Evolutionary conservation across 2,113 vertebrate species (phyloP).

Genomic region (Gambusia affinis): DNA sequence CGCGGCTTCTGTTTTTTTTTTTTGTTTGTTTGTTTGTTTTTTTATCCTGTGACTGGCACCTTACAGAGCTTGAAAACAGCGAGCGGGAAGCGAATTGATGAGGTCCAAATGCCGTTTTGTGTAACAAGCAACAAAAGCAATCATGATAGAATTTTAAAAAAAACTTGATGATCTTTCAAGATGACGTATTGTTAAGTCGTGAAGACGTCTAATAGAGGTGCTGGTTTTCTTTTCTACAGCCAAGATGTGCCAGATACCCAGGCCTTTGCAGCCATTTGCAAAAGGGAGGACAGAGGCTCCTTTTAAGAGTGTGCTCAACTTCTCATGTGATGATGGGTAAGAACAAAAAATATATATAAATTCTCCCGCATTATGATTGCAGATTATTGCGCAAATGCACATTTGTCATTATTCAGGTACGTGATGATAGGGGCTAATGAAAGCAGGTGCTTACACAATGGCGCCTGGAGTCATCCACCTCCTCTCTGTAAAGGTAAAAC

Average conservation of each 20-base stretch:
- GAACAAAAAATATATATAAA: not conserved
- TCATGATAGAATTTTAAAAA: not conserved
- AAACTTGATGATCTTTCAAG: not conserved
- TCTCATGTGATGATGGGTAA: slow-evolving; percentile 79
- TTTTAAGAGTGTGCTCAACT: slow-evolving; percentile 80
- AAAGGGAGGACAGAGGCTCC: slow-evolving; percentile 77
- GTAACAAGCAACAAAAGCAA: not conserved
- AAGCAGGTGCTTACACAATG: slow-evolving; percentile 81
- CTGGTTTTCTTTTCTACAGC: slow-evolving; percentile 64
- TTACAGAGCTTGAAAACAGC: not conserved
- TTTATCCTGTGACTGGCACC: not conserved
- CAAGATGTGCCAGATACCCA: slow-evolving; percentile 80
- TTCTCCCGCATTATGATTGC: not conserved
- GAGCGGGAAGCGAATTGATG: not conserved
- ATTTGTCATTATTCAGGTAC: slow-evolving; percentile 75
- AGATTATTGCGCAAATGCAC: not conserved
- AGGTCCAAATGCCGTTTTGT: not conserved
- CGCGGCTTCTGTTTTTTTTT: rapidly evolving
- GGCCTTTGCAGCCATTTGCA: slow-evolving; percentile 66
- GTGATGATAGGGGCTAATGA: slow-evolving; percentile 79
- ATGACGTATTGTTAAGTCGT: not conserved
- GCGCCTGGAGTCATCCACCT: slow-evolving; percentile 79
- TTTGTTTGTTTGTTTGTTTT: no score
- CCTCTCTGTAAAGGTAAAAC: slow-evolving; percentile 84
- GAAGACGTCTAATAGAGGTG: not conserved